phyloP scores from a whole-genome alignment of 2,888 invertebrate genomes.

The Polietes domitor region DNA sequence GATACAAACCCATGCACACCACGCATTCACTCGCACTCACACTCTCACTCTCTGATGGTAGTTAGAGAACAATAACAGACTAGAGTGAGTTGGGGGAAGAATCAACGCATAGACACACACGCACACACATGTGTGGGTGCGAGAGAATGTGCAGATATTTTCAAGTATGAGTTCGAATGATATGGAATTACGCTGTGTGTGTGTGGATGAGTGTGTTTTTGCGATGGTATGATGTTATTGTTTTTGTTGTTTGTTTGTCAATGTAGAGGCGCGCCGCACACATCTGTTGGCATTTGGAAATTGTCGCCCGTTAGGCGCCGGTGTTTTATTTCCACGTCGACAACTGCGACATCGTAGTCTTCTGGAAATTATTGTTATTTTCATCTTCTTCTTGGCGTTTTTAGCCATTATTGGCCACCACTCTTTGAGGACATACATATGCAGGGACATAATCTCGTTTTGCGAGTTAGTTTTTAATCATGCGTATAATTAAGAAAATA shows the following conservation, averaged over 20 bases:
- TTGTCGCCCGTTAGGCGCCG: slow-evolving; percentile 54
- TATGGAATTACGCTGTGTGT: neutral
- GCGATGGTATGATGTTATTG: neutral
- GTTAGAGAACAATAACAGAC: neutral
- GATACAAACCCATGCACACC: neutral
- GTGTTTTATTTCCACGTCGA: neutral
- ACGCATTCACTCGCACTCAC: neutral
- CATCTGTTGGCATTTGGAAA: slow-evolving; percentile 57
- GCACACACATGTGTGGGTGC: neutral
- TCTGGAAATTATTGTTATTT: slow-evolving; percentile 26
- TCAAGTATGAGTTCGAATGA: no score
- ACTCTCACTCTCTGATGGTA: neutral
- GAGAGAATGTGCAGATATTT: neutral
- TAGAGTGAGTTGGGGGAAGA: neutral
- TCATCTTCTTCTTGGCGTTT: neutral
- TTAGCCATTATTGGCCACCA: no score
- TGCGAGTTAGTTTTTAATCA: slow-evolving; percentile 3
- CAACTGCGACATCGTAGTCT: neutral
- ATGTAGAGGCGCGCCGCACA: neutral
- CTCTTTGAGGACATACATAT: no score
- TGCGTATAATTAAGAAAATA: neutral
- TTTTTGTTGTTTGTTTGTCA: neutral
- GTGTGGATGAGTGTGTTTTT: neutral
- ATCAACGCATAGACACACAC: no score
- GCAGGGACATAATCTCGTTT: no score